Percentiles rank a stretch among this genome's conserved stretches.
phyloP scores from a whole-genome alignment of 2,113 vertebrate genomes.

The Rhegmatorhina hoffmannsi region DNA sequence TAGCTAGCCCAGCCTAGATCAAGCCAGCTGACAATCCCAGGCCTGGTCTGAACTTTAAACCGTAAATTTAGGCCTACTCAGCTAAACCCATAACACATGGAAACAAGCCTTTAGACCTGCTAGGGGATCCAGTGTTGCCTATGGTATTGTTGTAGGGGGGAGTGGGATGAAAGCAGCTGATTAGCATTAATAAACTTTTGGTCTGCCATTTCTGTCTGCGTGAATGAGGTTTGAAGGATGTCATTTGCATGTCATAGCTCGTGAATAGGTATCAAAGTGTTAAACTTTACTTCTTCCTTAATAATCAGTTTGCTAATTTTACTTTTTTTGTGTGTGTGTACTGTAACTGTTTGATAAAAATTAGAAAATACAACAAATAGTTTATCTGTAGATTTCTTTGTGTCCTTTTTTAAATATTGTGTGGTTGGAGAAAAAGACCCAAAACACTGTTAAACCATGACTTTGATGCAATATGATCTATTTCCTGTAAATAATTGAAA shows the following conservation, averaged over 20 bases:
- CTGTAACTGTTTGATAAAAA: conserved; percentile 41
- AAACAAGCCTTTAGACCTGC: background rate
- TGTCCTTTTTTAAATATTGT: background rate
- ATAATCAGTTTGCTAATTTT: background rate
- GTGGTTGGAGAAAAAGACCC: background rate
- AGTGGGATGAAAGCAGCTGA: background rate
- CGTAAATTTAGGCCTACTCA: no score
- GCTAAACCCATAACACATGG: no score
- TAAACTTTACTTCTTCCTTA: background rate
- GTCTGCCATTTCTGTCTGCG: background rate
- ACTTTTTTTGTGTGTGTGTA: background rate
- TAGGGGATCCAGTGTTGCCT: background rate
- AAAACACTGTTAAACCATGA: background rate
- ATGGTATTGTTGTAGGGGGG: background rate
- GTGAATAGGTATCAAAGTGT: background rate
- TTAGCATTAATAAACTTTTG: background rate
- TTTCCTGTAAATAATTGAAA: conserved; percentile 53
- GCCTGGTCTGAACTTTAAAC: no score
- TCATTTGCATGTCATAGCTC: background rate
- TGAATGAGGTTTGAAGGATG: background rate
- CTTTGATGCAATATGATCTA: background rate
- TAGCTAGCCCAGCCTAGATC: no score
- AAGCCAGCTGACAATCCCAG: no score
- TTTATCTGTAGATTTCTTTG: background rate
- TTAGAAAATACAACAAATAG: background rate